Base-by-base conservation (phyloP, 2,113 vertebrate genomes). In the Pollachius pollachius region DNA sequence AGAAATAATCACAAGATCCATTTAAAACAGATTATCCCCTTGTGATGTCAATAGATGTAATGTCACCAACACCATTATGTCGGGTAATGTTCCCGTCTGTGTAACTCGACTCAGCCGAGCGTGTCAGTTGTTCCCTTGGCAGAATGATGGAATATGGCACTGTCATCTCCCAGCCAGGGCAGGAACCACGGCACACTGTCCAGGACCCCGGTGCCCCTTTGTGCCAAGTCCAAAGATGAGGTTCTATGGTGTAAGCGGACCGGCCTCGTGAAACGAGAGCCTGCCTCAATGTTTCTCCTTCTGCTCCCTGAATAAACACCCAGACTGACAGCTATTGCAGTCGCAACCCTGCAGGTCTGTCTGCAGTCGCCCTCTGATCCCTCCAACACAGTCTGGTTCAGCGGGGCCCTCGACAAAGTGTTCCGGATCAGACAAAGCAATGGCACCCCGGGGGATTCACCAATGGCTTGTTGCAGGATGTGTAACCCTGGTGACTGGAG, bases 321-420 rank as follows among this genome's bases (percentile, higher is more conserved):
- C 79, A 5, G 62, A 64, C 69, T 87, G 78, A 83, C 81, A 78
- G 76, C 64, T 67, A 81, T 85, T 81, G 69, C 69, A 66, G 67
- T 63, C 64, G 74, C 77, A 83, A 77, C 64, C 67, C 62, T 58
- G 56, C 27, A 70, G 19, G 30, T 70, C 68, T 71, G 65, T 72
- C 64, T 74, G 15, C 64, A 68, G 56, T 69, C 62, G 48, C 69
- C 57, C 70, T 62, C 58, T 0, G 2, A 12, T 69, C 61, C 67
- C 58, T 62, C 17, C 25, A 30, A 48, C 34, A 48, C 5, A 58
- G 57, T 74, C 59, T 48, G 30, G 41, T 76, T 64, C 59, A 64
- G 61, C 64, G 81, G 12, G 63, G 54, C 66, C 57, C 30, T 79
- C 80, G 73, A 82, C 70, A 79, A 78, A 65, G 80, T 70, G 82